Conservation (phyloP, 2,888 invertebrate species). For the Polia nebulosa region DNA sequence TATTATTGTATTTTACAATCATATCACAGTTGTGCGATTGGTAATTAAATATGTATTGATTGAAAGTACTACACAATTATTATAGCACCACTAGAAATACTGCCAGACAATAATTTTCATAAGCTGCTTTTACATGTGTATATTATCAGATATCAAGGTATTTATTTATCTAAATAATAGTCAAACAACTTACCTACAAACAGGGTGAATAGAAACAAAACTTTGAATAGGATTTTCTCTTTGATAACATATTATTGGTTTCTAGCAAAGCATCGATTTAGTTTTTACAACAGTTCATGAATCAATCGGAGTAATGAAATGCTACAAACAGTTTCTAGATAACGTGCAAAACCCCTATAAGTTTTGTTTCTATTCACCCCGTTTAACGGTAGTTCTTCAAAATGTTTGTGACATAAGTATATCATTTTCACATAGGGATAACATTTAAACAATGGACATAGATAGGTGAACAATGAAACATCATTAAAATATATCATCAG, state of each 20-base stretch:
- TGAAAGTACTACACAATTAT: background rate
- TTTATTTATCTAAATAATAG: slow-evolving; percentile 6
- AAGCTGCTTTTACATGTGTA: background rate
- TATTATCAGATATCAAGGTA: slow-evolving; percentile 1
- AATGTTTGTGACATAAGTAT: background rate
- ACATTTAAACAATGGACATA: too few species aligned
- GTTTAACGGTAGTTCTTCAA: too few species aligned
- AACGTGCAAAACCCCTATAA: too few species aligned
- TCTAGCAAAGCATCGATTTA: too few species aligned
- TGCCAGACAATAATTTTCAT: slow-evolving; percentile 15
- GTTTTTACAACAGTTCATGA: too few species aligned
- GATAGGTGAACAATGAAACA: background rate
- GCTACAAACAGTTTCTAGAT: too few species aligned
- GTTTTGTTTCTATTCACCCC: too few species aligned
- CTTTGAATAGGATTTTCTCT: too few species aligned
- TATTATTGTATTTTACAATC: slow-evolving; percentile 45
- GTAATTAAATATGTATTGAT: slow-evolving; percentile 19
- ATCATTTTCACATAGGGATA: background rate
- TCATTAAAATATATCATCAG: slow-evolving; percentile 82
- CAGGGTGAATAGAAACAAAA: too few species aligned
- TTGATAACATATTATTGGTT: too few species aligned
- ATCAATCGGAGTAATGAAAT: too few species aligned
- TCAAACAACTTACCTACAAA: background rate
- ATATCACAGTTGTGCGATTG: slow-evolving; percentile 14
- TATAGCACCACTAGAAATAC: slow-evolving; percentile 13